Evolutionary conservation across 2,113 vertebrate genomes (phyloP).

Genomic region (Amphiprion ocellaris): DNA sequence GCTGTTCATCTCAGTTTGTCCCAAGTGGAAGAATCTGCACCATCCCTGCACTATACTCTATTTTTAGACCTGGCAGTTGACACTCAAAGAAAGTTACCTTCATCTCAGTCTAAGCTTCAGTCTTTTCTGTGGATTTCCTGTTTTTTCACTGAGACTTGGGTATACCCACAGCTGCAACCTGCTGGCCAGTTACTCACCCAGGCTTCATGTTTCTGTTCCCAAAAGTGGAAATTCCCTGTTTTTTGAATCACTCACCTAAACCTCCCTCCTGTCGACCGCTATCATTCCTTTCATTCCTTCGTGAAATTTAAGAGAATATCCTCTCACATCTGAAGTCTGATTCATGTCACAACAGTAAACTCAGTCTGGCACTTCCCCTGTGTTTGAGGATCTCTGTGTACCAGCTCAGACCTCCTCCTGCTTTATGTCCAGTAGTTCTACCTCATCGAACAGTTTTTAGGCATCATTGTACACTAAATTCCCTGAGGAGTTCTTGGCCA

Average conservation of each 20-base stretch:
- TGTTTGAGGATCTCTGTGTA: no score
- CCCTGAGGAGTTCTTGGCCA: no score
- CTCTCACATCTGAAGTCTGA: not conserved
- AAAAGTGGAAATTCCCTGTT: constrained; percentile 2
- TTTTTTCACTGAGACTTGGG: constrained; percentile 16
- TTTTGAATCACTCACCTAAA: not conserved
- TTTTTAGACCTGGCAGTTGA: constrained; percentile 11
- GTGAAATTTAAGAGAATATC: not conserved
- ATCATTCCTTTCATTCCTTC: not conserved
- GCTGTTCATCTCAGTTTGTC: not conserved
- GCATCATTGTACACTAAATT: not conserved
- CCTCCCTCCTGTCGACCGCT: not conserved
- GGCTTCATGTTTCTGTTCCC: not conserved
- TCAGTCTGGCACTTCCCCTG: not conserved
- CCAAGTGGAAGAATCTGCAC: not conserved
- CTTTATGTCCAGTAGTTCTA: not conserved
- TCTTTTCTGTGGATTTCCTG: constrained; percentile 1
- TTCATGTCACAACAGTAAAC: not conserved
- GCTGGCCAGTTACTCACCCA: constrained; percentile 10
- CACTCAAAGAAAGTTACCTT: constrained; percentile 10
- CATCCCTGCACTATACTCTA: constrained; percentile 4
- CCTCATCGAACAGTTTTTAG: not conserved
- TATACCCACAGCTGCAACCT: constrained; percentile 5
- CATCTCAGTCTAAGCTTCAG: not conserved
- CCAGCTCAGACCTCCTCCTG: not conserved